Conservation (phyloP, 2,113 vertebrate genomes). For the Eptesicus fuscus region DNA sequence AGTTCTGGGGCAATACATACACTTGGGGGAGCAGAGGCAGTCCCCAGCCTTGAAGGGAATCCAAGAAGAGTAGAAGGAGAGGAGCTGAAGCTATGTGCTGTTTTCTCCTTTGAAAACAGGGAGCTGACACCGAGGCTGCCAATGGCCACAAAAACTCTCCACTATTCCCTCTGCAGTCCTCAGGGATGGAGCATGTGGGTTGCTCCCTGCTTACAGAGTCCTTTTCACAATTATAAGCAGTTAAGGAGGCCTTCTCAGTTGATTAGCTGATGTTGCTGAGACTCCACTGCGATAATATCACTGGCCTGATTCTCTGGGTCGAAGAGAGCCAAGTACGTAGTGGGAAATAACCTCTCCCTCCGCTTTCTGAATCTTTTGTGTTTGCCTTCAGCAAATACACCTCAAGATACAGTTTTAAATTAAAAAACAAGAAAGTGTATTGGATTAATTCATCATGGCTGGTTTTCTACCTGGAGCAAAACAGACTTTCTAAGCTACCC, state of each 20-base stretch:
- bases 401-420: slow-evolving; percentile 54
- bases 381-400: neutral
- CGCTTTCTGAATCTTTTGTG: neutral
- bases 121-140: neutral
- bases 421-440: slow-evolving; percentile 46
- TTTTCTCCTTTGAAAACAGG: neutral
- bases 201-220: neutral
- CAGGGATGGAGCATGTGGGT: neutral
- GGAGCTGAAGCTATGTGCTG: neutral
- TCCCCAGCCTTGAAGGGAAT: neutral
- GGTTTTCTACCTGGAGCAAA: slow-evolving; percentile 58
- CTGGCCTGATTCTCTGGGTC: neutral
- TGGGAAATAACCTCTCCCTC: neutral
- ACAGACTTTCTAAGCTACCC: slow-evolving; percentile 1
- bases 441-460: slow-evolving; percentile 65
- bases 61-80: neutral
- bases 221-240: neutral
- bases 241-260: neutral
- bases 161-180: neutral
- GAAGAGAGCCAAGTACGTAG: neutral
- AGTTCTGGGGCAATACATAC: neutral
- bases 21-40: neutral
- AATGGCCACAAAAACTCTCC: neutral
- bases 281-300: neutral
- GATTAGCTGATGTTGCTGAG: neutral